Evolutionary conservation across 2,113 vertebrate species (phyloP), one percentile per base, ranked within the genome.

Genomic region (Phoenicopterus ruber): DNA sequence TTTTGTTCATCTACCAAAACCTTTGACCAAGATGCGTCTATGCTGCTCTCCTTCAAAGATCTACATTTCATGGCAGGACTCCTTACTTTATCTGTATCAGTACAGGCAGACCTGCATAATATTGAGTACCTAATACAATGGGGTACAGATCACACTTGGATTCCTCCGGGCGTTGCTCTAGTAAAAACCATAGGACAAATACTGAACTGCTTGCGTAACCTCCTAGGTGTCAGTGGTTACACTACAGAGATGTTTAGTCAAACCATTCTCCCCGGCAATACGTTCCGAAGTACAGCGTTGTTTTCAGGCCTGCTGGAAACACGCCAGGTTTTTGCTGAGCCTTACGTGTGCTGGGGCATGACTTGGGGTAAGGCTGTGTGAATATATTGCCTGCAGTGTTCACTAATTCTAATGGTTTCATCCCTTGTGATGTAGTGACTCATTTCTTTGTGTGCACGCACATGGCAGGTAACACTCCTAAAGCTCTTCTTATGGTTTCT

Each of bases 251-350:
- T 12, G 17, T 89, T 78, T 52, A 89, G 69, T 74, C 80, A 91
- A 89, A 63, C 52, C 18, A 40, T 72, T 84, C 65, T 88, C 65
- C 59, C n/a, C 4, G 1, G 65, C 11, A 42, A 19, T 17, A 19
- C 0, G 2, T 50, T 71, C 44, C 2, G 1, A 74, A 82, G 66
- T 32, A 20, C 8, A 28, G 47, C 25, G 21, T 14, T 67, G 54
- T 78, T 94, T 81, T 84, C 77, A 74, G 59, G 26, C 42, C 52
- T 70, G 26, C 81, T 94, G 81, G 86, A 93, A 79, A 50, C 17
- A 34, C 0, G 29, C 73, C 89, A 89, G 65, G 26, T 26, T 94
- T 78, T 73, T 74, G 36, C 34, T 92, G 80, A 86, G 70, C 63
- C 38, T 77, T 36, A 13, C 2, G 0, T 58, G 17, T 83, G 40